These are phyloP conservation scores for Neodiprion lecontei DNA, from an alignment of 1,140 invertebrate genomes.

Conservation along the genomic window DNA sequence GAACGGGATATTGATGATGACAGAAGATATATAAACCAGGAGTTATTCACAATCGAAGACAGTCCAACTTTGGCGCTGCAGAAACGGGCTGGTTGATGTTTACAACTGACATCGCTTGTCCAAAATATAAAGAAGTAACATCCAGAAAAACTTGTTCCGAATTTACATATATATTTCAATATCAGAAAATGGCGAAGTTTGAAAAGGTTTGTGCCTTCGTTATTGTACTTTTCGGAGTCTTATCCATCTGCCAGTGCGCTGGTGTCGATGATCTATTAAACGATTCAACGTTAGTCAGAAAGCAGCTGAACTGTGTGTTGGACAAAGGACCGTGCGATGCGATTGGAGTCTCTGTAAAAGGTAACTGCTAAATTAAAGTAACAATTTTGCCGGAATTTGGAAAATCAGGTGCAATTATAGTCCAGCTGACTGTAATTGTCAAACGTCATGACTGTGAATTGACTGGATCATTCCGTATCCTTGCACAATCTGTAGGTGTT, in stretches of 20 bases:
- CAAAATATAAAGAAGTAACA: too few species aligned
- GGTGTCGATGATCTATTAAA: background rate
- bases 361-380: background rate
- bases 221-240: background rate
- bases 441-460: too few species aligned
- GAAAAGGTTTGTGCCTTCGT: background rate
- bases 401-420: too few species aligned
- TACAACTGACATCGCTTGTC: too few species aligned
- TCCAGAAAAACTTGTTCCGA: too few species aligned
- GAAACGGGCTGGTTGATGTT: background rate
- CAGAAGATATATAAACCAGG: background rate
- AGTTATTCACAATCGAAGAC: background rate
- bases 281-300: background rate
- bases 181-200: background rate
- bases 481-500: too few species aligned
- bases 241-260: background rate
- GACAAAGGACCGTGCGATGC: background rate
- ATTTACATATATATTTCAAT: background rate
- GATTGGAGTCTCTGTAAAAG: background rate
- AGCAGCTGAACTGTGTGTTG: background rate
- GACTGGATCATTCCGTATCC: too few species aligned
- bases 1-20: background rate
- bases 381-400: too few species aligned
- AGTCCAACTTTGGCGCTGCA: background rate
- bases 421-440: too few species aligned